phyloP scores from a whole-genome alignment of 2,888 invertebrate species.

The Euclidia mi region DNA sequence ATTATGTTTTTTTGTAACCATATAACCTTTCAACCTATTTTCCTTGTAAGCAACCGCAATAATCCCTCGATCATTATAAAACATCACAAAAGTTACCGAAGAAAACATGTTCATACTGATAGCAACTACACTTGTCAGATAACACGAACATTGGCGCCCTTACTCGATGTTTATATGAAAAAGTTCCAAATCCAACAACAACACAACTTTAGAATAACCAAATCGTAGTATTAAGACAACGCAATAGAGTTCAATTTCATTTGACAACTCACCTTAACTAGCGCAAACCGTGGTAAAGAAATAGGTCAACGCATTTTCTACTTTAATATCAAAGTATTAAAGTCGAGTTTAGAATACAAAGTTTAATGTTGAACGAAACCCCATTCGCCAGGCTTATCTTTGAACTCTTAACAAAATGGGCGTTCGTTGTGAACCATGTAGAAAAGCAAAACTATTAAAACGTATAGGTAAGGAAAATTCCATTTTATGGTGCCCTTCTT shows the following conservation, averaged over 20 bases:
- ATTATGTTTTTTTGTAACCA: too few relatives aligned
- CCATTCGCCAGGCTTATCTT: conserved; percentile 51
- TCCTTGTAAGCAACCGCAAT: too few relatives aligned
- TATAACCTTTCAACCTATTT: too few relatives aligned
- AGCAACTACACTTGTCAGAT: conserved; percentile 36
- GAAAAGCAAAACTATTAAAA: conserved; percentile 45
- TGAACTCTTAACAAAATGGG: conserved; percentile 56
- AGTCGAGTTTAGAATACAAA: conserved; percentile 12
- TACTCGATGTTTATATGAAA: conserved; percentile 39
- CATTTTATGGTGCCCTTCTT: conserved; percentile 28
- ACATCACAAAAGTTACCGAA: conserved; percentile 4
- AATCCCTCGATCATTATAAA: too few relatives aligned
- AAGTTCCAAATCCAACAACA: conserved; percentile 51
- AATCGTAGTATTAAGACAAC: conserved; percentile 7
- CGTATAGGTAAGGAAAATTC: conserved; percentile 19
- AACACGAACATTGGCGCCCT: conserved; percentile 31
- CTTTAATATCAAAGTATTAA: neutral
- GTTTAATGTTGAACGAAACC: conserved; percentile 15
- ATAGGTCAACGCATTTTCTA: conserved; percentile 15
- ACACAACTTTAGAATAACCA: conserved; percentile 7
- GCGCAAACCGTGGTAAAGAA: conserved; percentile 17
- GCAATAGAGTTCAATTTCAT: conserved; percentile 16
- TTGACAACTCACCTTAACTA: conserved; percentile 11
- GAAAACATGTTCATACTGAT: conserved; percentile 24
- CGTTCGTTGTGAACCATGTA: conserved; percentile 33